Conservation (phyloP, 2,888 invertebrate genomes). For the Philereme transversata region DNA sequence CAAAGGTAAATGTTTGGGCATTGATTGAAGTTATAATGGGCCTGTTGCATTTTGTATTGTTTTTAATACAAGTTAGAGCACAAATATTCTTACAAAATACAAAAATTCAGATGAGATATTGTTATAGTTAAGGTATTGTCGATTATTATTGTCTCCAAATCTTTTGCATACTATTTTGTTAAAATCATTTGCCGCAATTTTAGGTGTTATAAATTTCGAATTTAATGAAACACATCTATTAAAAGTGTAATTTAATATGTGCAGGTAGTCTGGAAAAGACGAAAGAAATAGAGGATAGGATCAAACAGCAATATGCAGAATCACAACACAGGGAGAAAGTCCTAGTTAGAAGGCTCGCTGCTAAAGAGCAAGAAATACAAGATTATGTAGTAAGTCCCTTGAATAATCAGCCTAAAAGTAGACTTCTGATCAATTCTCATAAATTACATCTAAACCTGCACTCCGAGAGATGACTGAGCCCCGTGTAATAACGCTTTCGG, state of each 20-base stretch:
- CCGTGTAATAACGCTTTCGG: background rate
- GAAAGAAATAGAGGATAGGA: conserved; percentile 91
- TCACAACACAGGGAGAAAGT: conserved; percentile 96
- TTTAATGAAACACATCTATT: conserved; percentile 10
- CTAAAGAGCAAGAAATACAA: conserved; percentile 98
- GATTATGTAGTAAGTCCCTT: conserved; percentile 93
- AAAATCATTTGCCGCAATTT: conserved; percentile 19
- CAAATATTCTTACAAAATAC: background rate
- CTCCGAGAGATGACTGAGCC: too few species aligned
- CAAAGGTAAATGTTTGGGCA: background rate
- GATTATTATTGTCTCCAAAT: conserved; percentile 50
- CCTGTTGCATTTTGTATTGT: background rate
- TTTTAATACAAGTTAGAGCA: background rate
- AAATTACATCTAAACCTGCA: too few species aligned
- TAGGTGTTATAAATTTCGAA: background rate
- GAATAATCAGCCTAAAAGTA: background rate
- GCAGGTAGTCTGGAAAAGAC: conserved; percentile 88
- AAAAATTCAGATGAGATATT: conserved; percentile 5
- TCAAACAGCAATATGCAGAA: conserved; percentile 92
- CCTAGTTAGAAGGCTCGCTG: conserved; percentile 94
- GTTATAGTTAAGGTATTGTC: conserved; percentile 82
- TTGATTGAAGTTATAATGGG: background rate
- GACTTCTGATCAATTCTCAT: background rate
- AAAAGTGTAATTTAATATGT: conserved; percentile 47
- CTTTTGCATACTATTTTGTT: conserved; percentile 14